Evolutionary conservation across 2,888 invertebrate species (phyloP).

Genomic region (Drosophila hamatofila): DNA sequence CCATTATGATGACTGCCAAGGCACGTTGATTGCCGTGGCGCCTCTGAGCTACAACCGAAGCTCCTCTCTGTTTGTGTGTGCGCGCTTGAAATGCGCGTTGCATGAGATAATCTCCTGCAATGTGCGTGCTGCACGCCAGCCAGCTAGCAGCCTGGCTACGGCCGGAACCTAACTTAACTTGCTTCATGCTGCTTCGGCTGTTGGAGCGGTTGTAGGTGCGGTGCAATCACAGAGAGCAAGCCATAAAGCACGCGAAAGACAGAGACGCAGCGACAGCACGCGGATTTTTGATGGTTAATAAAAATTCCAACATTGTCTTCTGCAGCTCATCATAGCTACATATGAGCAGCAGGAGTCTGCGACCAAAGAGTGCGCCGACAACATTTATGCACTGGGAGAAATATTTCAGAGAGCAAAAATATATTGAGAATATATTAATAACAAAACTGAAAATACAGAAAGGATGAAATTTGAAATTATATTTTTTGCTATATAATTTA

Average conservation of each 20-base stretch:
- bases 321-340: constrained; percentile 75
- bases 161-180: constrained; percentile 48
- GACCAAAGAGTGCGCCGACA: constrained; percentile 39
- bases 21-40: constrained; percentile 73
- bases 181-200: constrained; percentile 23
- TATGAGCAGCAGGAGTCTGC: constrained; percentile 41
- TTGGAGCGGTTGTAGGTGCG: constrained; percentile 13
- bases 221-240: constrained; percentile 16
- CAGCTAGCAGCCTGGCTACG: constrained; percentile 43
- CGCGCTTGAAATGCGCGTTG: constrained; percentile 68
- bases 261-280: constrained; percentile 28
- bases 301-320: constrained; percentile 83
- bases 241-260: neutral
- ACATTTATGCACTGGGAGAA: constrained; percentile 47
- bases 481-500: too few species aligned
- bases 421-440: neutral
- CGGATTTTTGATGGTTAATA: constrained; percentile 82
- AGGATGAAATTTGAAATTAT: too few species aligned
- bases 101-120: constrained; percentile 75
- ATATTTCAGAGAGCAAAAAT: neutral
- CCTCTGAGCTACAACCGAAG: constrained; percentile 42
- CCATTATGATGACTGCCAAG: constrained; percentile 77
- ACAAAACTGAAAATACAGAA: neutral
- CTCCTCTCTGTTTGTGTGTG: constrained; percentile 15
- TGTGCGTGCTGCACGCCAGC: constrained; percentile 77